Base-by-base conservation (phyloP, 2,113 vertebrate genomes). In the Lathamus discolor region DNA sequence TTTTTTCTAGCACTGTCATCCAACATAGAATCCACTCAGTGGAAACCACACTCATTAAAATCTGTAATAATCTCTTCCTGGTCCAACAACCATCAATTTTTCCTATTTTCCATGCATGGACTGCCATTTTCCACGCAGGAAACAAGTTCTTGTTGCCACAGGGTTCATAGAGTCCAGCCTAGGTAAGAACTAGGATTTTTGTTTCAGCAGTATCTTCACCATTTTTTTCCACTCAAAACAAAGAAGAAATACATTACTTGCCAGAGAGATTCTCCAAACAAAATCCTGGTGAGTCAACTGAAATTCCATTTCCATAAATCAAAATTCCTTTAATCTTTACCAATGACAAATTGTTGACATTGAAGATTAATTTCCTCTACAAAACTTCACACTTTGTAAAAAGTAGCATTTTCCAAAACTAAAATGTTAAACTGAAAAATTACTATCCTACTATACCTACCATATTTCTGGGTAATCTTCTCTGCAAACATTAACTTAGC, bases 401-500 rank as follows among this genome's bases (percentile, higher is more conserved):
- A 94, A 69, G 66, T n/a, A 76, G 6, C 17, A 59, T 88, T 91
- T 95, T 81, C 46, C 23, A 76, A 70, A 87, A 90, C 67, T 37
- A 88, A 89, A 91, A 83, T 39, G 35, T 80, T 87, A 80, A 92
- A 69, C 17, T 68, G 49, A 74, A 92, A 86, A 94, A 62, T 74
- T 28, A 7, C 28, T 59, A 80, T 59, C 18, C 70, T 83, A 20
- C 52, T 83, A 76, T 11, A 8, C 15, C 78, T 77, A 77, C 59
- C 63, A 29, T 76, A 76, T 90, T 83, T 67, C 27, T 16, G 28
- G 12, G 59, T 93, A 96, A 92, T 93, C 82, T 92, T 33, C 59
- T 90, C 79, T 88, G 72, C 63, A 96, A 92, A 95, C 82, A 90
- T 80, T 91, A 96, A 78, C 85, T 94, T 85, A 83, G 49, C 72